These are phyloP conservation scores for Nylanderia fulva DNA, from an alignment of 1,140 invertebrate species.

Conservation along the genomic window DNA sequence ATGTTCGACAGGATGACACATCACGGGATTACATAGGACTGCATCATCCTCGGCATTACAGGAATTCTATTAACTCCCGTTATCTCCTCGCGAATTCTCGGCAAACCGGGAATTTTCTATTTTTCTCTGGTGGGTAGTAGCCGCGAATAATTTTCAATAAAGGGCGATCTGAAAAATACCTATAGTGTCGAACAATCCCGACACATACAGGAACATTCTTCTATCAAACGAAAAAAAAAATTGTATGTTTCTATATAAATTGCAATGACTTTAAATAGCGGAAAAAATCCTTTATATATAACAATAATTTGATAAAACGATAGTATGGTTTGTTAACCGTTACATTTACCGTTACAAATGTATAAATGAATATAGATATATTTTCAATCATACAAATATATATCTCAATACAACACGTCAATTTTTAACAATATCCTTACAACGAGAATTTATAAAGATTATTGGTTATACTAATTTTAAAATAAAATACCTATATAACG, in stretches of 20 bases:
- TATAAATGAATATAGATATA: background rate
- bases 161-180: slow-evolving; percentile 50
- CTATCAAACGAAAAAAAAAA: background rate
- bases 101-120: slow-evolving; percentile 45
- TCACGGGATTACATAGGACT: slow-evolving; percentile 44
- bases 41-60: slow-evolving; percentile 47
- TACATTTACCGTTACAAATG: too few relatives aligned
- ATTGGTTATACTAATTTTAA: background rate
- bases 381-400: background rate
- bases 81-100: slow-evolving; percentile 34
- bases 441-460: background rate
- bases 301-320: slow-evolving; percentile 6
- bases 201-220: background rate
- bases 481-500: background rate
- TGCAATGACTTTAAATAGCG: background rate
- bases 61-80: slow-evolving; percentile 39
- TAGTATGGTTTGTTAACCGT: background rate
- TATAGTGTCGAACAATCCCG: background rate
- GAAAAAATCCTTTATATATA: background rate
- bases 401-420: background rate
- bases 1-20: slow-evolving; percentile 57
- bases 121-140: slow-evolving; percentile 17
- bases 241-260: background rate
- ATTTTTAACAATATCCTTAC: background rate
- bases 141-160: slow-evolving; percentile 46